Evolutionary conservation across 2,797 vertebrate genomes (phyloP).

Genomic region (Microchirus variegatus): DNA sequence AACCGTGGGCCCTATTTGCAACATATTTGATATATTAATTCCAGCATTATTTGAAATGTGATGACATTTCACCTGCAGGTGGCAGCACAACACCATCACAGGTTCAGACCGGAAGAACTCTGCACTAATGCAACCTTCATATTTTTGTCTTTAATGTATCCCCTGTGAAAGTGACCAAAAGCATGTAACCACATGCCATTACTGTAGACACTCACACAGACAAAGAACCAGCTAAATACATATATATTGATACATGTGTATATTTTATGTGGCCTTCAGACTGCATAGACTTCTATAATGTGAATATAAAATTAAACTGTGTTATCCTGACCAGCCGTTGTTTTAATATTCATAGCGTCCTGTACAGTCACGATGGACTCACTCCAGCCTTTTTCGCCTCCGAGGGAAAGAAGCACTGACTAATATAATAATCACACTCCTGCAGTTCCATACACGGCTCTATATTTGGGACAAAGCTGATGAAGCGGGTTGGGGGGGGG

Average conservation of each 20-base stretch:
- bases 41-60: neutral
- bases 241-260: too few species aligned
- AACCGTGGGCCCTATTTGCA: too few species aligned
- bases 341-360: constrained; percentile 43
- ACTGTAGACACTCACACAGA: too few species aligned
- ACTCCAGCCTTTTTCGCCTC: constrained; percentile 47
- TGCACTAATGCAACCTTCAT: too few species aligned
- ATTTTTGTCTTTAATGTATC: too few species aligned
- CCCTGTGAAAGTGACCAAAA: too few species aligned
- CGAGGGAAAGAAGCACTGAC: constrained; percentile 50
- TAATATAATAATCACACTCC: constrained; percentile 66
- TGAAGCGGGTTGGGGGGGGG: constrained; percentile 9
- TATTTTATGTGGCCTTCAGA: too few species aligned
- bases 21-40: too few species aligned
- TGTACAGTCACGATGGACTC: constrained; percentile 44
- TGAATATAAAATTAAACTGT: constrained; percentile 16
- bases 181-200: too few species aligned
- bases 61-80: constrained; percentile 6
- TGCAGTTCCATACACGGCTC: constrained; percentile 49
- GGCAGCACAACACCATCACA: neutral
- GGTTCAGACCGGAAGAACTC: neutral
- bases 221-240: too few species aligned
- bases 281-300: neutral
- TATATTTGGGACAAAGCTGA: constrained; percentile 62
- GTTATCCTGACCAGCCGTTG: constrained; percentile 4